Evolutionary conservation across 2,113 vertebrate genomes (phyloP).

Genomic region (Geococcyx californianus): DNA sequence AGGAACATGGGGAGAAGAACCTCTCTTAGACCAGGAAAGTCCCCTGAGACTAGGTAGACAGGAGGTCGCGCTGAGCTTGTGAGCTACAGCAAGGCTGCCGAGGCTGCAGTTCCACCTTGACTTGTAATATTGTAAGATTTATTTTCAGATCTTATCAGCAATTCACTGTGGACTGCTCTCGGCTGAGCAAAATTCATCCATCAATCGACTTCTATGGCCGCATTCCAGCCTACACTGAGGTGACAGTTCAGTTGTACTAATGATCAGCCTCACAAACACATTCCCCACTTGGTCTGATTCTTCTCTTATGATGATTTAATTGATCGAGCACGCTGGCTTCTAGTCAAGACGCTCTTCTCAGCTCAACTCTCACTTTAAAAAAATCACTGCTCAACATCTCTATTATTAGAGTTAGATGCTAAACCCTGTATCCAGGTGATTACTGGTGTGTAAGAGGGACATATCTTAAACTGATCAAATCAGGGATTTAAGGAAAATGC

Average conservation of each 20-base stretch:
- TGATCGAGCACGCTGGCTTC: slow-evolving; percentile 24
- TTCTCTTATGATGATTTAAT: slow-evolving; percentile 68
- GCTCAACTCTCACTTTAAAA: slow-evolving; percentile 47
- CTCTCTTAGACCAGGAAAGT: neutral
- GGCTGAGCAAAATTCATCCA: slow-evolving; percentile 43
- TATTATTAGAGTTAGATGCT: slow-evolving; percentile 60
- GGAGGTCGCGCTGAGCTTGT: neutral
- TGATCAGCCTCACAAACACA: neutral
- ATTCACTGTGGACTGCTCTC: slow-evolving; percentile 33
- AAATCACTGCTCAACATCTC: slow-evolving; percentile 26
- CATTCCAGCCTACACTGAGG: slow-evolving; percentile 14
- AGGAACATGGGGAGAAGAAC: neutral
- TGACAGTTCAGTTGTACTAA: slow-evolving; percentile 47
- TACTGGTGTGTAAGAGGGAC: neutral
- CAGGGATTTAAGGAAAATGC: neutral
- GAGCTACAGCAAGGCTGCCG: neutral
- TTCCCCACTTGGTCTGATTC: neutral
- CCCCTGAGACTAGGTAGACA: neutral
- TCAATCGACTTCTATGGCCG: slow-evolving; percentile 28
- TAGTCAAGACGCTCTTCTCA: slow-evolving; percentile 57
- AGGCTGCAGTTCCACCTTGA: slow-evolving; percentile 20
- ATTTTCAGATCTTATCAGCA: slow-evolving; percentile 55
- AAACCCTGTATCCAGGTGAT: slow-evolving; percentile 35
- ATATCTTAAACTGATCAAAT: neutral
- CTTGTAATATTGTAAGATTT: slow-evolving; percentile 15